phyloP scores from a whole-genome alignment of 1,140 invertebrate genomes.

The Brachionus manjavacas region DNA sequence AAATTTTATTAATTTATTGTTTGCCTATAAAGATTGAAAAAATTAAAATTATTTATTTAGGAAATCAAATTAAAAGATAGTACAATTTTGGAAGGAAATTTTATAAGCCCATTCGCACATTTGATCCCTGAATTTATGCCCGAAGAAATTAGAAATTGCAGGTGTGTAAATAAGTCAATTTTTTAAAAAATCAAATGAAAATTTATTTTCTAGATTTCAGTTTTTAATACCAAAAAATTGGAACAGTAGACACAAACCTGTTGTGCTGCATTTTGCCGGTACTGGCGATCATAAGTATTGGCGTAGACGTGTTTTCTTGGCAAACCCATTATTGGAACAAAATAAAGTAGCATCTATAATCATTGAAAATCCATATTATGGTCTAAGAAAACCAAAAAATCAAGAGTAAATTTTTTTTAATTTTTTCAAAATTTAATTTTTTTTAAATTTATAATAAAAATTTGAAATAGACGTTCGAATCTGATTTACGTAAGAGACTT shows the following conservation, averaged over 20 bases:
- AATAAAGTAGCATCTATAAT: conserved; percentile 85
- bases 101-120: conserved; percentile 26
- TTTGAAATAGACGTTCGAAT: conserved; percentile 81
- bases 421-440: too few relatives aligned
- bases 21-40: background rate
- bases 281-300: conserved; percentile 97
- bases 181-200: conserved; percentile 21
- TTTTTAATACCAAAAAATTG: conserved; percentile 76
- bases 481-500: conserved; percentile 93
- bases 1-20: background rate
- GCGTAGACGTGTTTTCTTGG: conserved; percentile 79
- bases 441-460: too few relatives aligned
- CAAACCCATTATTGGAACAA: conserved; percentile 81
- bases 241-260: conserved; percentile 67
- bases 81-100: conserved; percentile 47
- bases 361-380: conserved; percentile 70
- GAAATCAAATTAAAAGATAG: conserved; percentile 38
- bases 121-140: conserved; percentile 1
- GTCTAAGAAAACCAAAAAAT: conserved; percentile 40
- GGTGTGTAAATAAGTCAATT: background rate
- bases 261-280: conserved; percentile 88
- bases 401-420: conserved; percentile 39
- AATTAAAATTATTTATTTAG: background rate
- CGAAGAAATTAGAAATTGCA: background rate
- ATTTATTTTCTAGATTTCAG: conserved; percentile 55